Conservation (phyloP, 2,888 invertebrate genomes). For the Athalia circularis region DNA sequence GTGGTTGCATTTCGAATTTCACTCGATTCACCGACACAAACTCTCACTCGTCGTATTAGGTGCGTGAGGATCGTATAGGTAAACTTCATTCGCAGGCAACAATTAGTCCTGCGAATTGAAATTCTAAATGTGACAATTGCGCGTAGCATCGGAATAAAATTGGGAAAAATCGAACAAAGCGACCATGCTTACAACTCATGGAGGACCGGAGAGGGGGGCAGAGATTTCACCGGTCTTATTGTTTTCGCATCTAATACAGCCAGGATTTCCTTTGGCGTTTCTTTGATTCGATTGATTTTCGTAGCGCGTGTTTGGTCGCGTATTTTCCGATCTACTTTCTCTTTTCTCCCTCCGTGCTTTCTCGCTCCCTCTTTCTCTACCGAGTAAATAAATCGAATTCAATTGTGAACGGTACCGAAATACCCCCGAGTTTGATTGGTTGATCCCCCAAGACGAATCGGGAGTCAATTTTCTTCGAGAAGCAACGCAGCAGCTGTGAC, state of each 20-base stretch:
- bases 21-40: constrained; percentile 19
- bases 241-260: neutral
- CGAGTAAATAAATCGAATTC: constrained; percentile 22
- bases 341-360: neutral
- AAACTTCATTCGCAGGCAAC: too few species aligned
- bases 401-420: constrained; percentile 18
- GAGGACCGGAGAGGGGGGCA: too few species aligned
- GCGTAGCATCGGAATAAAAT: too few species aligned
- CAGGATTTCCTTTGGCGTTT: neutral
- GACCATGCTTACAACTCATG: too few species aligned
- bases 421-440: constrained; percentile 26
- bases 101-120: too few species aligned
- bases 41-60: neutral
- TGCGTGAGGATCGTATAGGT: neutral
- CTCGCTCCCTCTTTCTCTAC: too few species aligned
- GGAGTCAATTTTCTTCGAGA: constrained; percentile 17
- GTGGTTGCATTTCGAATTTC: constrained; percentile 20
- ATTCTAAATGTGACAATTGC: too few species aligned
- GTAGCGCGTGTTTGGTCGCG: neutral
- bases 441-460: constrained; percentile 6
- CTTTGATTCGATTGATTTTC: constrained; percentile 5
- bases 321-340: neutral
- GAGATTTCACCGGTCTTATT: neutral
- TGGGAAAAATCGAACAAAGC: too few species aligned
- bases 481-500: neutral